phyloP scores from a whole-genome alignment of 2,113 vertebrate species.

The Hystrix brachyura region DNA sequence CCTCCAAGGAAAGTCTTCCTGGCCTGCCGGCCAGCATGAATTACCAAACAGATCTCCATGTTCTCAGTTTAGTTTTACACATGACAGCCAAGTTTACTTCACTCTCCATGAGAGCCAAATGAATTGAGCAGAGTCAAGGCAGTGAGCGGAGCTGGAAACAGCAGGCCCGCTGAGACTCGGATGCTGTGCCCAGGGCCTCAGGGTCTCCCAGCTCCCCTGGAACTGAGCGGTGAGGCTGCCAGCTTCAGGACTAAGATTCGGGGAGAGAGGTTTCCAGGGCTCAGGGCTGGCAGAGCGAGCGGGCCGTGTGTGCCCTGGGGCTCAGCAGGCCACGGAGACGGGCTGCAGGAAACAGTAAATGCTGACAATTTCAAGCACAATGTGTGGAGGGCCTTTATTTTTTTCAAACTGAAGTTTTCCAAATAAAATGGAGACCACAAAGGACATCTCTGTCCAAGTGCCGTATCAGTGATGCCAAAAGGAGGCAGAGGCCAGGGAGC shows the following conservation, averaged over 20 bases:
- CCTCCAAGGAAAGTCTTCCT: conserved; percentile 74
- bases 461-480: conserved; percentile 92
- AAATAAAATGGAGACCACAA: conserved; percentile 88
- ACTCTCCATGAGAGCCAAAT: conserved; percentile 65
- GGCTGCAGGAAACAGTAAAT: conserved; percentile 81
- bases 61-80: conserved; percentile 69
- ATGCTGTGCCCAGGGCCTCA: conserved; percentile 53
- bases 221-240: conserved; percentile 72
- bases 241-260: conserved; percentile 77
- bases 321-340: conserved; percentile 71
- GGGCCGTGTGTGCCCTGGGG: conserved; percentile 66
- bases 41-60: conserved; percentile 71
- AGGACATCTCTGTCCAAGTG: conserved; percentile 88
- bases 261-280: conserved; percentile 29
- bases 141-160: conserved; percentile 68
- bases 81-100: conserved; percentile 77
- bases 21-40: conserved; percentile 73
- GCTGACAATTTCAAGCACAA: conserved; percentile 82
- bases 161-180: conserved; percentile 65
- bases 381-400: conserved; percentile 86
- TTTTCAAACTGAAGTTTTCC: conserved; percentile 88
- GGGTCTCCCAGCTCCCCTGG: conserved; percentile 73
- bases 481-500: conserved; percentile 90
- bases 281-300: not conserved
- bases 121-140: conserved; percentile 77